Conservation (phyloP, 2,113 vertebrate genomes). For the Nycticryphes semicollaris region DNA sequence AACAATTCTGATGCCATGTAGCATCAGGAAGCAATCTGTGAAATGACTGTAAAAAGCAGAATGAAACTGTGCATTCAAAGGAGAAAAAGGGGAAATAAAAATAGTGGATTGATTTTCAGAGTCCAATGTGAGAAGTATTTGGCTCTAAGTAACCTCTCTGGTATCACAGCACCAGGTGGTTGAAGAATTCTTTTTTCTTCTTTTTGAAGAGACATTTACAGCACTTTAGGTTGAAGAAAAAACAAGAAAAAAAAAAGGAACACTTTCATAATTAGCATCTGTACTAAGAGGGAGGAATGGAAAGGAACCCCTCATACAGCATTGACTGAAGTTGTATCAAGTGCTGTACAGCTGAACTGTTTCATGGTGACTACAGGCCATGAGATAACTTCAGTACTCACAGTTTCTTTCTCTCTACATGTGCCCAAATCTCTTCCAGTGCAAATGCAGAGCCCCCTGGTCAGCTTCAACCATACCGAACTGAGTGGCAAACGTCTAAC, state of each 20-base stretch:
- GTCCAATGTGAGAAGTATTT: neutral
- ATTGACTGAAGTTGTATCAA: neutral
- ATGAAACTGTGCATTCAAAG: neutral
- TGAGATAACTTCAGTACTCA: neutral
- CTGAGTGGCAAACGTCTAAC: neutral
- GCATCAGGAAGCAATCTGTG: neutral
- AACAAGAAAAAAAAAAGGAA: neutral
- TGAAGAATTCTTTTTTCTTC: neutral
- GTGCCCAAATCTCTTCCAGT: neutral
- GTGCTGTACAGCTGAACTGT: neutral
- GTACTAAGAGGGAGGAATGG: neutral
- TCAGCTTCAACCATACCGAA: neutral
- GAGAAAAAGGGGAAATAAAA: neutral
- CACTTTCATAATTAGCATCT: neutral
- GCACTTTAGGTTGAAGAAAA: neutral
- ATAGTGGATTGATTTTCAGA: neutral
- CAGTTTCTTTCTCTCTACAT: neutral
- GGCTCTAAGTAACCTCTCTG: neutral
- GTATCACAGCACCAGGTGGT: neutral
- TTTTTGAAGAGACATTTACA: neutral
- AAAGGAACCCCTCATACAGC: neutral
- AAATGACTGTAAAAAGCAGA: neutral
- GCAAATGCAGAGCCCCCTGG: neutral
- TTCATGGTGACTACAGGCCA: neutral
- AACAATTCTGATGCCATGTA: neutral